These are phyloP conservation scores for Gouania willdenowi DNA, from an alignment of 2,797 vertebrate species.

Conservation along the genomic window DNA sequence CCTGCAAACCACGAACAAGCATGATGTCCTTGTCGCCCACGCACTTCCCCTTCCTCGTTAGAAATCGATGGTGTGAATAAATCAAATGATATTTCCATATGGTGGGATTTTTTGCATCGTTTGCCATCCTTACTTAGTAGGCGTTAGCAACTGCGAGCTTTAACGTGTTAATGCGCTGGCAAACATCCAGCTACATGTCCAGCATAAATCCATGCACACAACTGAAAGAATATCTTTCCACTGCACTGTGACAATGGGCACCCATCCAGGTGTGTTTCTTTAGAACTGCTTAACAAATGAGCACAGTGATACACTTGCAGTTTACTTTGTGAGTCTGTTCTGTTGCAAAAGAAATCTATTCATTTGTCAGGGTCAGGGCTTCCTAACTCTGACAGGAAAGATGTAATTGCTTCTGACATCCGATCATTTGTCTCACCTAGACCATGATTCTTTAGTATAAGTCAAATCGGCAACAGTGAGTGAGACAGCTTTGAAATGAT, in stretches of 20 bases:
- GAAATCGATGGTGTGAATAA: not conserved
- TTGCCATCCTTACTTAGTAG: not conserved
- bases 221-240: too few species aligned
- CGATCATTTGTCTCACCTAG: slow-evolving; percentile 6
- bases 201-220: not conserved
- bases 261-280: not conserved
- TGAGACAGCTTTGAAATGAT: too few species aligned
- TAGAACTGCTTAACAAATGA: slow-evolving; percentile 1
- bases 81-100: slow-evolving; percentile 24
- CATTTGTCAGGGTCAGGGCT: slow-evolving; percentile 19
- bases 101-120: not conserved
- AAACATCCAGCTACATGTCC: not conserved
- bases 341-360: slow-evolving; percentile 2
- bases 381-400: too few species aligned
- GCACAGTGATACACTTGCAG: not conserved
- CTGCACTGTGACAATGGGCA: not conserved
- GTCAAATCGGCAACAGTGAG: too few species aligned
- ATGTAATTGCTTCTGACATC: slow-evolving; percentile 12
- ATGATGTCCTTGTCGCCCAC: slow-evolving; percentile 28
- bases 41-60: not conserved
- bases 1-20: slow-evolving; percentile 21
- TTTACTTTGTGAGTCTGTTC: not conserved
- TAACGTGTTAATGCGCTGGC: slow-evolving; percentile 14
- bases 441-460: slow-evolving; percentile 10
- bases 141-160: not conserved